These are phyloP conservation scores for Microcebus ravelobensis DNA, from an alignment of 2,113 vertebrate species.

Conservation along the genomic window DNA sequence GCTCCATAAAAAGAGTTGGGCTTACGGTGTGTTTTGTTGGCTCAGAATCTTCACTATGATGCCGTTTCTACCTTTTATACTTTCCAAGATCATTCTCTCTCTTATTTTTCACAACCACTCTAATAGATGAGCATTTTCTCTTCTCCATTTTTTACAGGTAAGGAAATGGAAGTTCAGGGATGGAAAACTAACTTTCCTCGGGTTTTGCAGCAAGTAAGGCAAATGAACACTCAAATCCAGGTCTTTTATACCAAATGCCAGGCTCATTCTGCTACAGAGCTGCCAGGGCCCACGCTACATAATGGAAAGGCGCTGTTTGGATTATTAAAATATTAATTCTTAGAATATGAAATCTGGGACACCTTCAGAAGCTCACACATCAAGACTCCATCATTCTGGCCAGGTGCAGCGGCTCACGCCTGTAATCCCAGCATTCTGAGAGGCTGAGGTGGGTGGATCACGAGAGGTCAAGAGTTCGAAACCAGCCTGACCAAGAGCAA, in stretches of 20 bases:
- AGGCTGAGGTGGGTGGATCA: too few relatives aligned
- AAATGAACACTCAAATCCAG: neutral
- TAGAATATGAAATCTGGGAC: neutral
- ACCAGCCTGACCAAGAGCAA: too few relatives aligned
- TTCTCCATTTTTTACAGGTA: neutral
- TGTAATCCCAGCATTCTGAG: too few relatives aligned
- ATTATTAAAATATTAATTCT: neutral
- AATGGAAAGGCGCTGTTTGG: neutral
- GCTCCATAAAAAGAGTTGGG: neutral
- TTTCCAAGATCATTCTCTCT: neutral
- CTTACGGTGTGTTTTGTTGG: too few relatives aligned
- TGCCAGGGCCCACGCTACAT: rapidly evolving
- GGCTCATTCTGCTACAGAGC: rapidly evolving
- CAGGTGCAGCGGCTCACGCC: too few relatives aligned
- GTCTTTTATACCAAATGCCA: rapidly evolving
- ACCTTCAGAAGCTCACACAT: neutral
- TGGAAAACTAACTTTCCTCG: too few relatives aligned
- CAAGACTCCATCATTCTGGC: neutral
- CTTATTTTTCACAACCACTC: neutral
- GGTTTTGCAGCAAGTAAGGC: neutral
- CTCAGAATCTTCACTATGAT: neutral
- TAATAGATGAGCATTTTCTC: too few relatives aligned
- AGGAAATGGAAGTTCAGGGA: neutral
- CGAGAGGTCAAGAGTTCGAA: too few relatives aligned
- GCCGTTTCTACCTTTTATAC: neutral